phyloP scores from a whole-genome alignment of 2,888 invertebrate genomes.

The Hecatera dysodea region DNA sequence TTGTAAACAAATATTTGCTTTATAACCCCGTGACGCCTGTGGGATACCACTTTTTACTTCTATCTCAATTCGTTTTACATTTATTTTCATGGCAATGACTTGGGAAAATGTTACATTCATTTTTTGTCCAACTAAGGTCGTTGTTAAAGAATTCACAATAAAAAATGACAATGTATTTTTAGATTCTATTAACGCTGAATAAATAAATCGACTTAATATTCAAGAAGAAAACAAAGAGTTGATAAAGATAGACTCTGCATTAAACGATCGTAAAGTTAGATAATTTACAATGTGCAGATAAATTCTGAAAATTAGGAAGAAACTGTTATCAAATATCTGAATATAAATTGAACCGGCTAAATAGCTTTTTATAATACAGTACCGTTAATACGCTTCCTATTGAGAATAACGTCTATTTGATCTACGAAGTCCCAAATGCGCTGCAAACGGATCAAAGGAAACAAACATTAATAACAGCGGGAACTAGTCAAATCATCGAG shows the following conservation, averaged over 20 bases:
- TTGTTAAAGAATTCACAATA: conserved; percentile 39
- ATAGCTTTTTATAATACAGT: conserved; percentile 23
- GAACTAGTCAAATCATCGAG: conserved; percentile 58
- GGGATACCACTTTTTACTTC: conserved; percentile 70
- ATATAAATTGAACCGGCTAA: conserved; percentile 29
- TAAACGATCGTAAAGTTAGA: conserved; percentile 38
- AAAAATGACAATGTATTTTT: conserved; percentile 47
- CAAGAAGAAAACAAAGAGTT: conserved; percentile 42
- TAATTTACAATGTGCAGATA: conserved; percentile 38
- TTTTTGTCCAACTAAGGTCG: conserved; percentile 50
- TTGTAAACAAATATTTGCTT: conserved; percentile 84
- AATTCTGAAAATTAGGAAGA: conserved; percentile 22
- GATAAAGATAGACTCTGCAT: conserved; percentile 29
- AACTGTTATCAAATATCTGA: conserved; percentile 24
- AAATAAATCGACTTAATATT: conserved; percentile 45
- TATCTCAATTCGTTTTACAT: conserved; percentile 65
- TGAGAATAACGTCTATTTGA: conserved; percentile 27
- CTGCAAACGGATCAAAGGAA: conserved; percentile 55
- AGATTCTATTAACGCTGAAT: conserved; percentile 54
- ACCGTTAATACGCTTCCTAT: conserved; percentile 10
- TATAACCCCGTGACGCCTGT: conserved; percentile 68
- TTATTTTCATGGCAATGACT: conserved; percentile 68
- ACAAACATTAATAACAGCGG: conserved; percentile 61
- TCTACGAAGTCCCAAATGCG: conserved; percentile 36
- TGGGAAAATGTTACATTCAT: conserved; percentile 39